Evolutionary conservation across 1,140 invertebrate species (phyloP), one percentile per base, ranked within the genome.

Genomic region (Cydia amplana): DNA sequence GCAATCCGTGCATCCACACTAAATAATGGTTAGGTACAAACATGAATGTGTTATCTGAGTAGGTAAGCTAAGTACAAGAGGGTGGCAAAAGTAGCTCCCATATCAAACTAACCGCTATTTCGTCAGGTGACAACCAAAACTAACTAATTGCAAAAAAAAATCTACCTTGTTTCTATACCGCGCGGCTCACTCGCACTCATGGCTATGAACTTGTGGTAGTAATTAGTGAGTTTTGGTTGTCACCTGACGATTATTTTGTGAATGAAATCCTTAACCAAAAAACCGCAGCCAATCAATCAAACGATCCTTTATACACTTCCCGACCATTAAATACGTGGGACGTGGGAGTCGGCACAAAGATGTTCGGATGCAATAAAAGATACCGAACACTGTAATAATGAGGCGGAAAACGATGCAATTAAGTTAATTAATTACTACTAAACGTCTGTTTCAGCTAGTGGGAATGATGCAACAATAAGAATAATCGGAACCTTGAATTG

Each of bases 401-500:
- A 70, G 65, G 32, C 65, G 65, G 65, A 70, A 70, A 70, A 70
- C 32, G 65, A 70, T 70, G 65, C 65, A 70, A 70, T 70, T 70
- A 70, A 70, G 65, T 36, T 70, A 70, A 70, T 70, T 70, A 70
- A 70, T 70, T 70, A 70, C 25, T 67, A 67, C 65, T 40, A 70
- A 70, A 70, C 65, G 65, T 70, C 65, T 70, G 65, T 70, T 70
- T 70, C 65, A 70, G 65, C 32, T 65, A 36, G 36, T 18, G 64
- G 28, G 55, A 60, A 60, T 70, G 65, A 70, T 36, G 65, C 65
- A 70, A 70, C 65, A 70, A 36, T 70, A 36, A 70, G 32, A 70
- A 23, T 25, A 28, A 65, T 70, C 65, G 65, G 65, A 70, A 70
- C 65, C 65, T 70, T 70, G 36, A 40, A 40, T 40, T 40, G 65